Evolutionary conservation across 2,797 vertebrate genomes (phyloP).

Genomic region (Odontamblyopus lacepedii): DNA sequence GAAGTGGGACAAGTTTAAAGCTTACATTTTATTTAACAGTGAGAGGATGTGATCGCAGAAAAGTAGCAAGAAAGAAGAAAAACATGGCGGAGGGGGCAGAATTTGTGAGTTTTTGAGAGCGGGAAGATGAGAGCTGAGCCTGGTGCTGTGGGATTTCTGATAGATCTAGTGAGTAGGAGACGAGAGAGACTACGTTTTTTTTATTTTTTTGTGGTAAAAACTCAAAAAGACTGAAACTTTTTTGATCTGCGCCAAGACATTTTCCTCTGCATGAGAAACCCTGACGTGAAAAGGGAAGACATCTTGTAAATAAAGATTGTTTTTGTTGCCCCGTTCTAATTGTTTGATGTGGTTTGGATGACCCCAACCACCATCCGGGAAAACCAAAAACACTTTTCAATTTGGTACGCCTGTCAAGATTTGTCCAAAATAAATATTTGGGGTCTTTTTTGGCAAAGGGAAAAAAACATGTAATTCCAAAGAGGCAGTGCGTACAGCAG

Average conservation of each 20-base stretch:
- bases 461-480: slow-evolving; percentile 2
- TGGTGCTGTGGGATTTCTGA: slow-evolving; percentile 63
- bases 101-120: slow-evolving; percentile 62
- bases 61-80: slow-evolving; percentile 11
- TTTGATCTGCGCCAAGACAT: slow-evolving; percentile 27
- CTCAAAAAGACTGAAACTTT: slow-evolving; percentile 31
- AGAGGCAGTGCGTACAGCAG: not conserved
- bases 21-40: slow-evolving; percentile 31
- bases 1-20: slow-evolving; percentile 11
- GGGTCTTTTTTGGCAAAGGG: slow-evolving; percentile 1
- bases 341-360: not conserved
- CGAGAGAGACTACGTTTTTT: slow-evolving; percentile 32
- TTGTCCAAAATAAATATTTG: not conserved
- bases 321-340: slow-evolving; percentile 2
- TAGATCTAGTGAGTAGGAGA: slow-evolving; percentile 61
- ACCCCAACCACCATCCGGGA: not conserved
- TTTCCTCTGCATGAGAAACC: slow-evolving; percentile 7
- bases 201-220: slow-evolving; percentile 35
- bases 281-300: slow-evolving; percentile 1
- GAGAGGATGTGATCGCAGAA: slow-evolving; percentile 34
- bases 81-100: slow-evolving; percentile 27
- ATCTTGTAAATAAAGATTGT: slow-evolving; percentile 6
- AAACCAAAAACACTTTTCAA: not conserved
- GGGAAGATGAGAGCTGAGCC: slow-evolving; percentile 63
- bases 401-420: slow-evolving; percentile 2